phyloP scores from a whole-genome alignment of 2,888 invertebrate species.

The Trachelus stipa region DNA sequence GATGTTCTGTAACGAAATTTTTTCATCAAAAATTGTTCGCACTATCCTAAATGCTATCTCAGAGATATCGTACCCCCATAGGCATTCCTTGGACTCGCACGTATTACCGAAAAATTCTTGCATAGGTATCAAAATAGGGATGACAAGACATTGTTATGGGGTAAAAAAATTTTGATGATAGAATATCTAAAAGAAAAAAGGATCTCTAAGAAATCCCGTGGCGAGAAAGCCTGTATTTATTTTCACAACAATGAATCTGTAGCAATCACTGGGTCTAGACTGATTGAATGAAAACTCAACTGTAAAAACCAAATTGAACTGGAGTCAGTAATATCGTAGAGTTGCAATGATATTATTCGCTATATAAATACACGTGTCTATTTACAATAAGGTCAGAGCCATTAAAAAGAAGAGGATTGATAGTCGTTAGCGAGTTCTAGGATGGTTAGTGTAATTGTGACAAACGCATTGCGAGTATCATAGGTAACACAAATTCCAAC shows the following conservation, averaged over 20 bases:
- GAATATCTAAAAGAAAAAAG: background rate
- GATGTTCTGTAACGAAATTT: background rate
- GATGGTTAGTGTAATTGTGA: background rate
- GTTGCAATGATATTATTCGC: background rate
- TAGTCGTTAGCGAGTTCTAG: background rate
- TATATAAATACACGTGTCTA: background rate
- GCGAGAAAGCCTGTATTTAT: background rate
- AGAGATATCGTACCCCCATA: background rate
- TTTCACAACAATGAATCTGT: background rate
- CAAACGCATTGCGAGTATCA: background rate
- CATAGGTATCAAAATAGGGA: background rate
- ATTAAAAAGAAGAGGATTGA: background rate
- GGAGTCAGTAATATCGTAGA: background rate
- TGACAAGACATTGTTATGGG: background rate
- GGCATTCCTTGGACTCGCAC: background rate
- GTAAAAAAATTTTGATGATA: background rate
- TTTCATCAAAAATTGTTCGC: background rate
- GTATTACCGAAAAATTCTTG: background rate
- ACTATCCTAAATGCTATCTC: background rate
- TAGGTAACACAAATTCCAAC: background rate
- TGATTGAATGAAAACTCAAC: background rate
- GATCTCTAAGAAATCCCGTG: background rate
- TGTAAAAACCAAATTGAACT: background rate
- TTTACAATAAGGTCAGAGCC: background rate
- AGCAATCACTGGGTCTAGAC: background rate